Evolutionary conservation across 2,797 vertebrate species (phyloP).

Genomic region (Myioborus miniatus): DNA sequence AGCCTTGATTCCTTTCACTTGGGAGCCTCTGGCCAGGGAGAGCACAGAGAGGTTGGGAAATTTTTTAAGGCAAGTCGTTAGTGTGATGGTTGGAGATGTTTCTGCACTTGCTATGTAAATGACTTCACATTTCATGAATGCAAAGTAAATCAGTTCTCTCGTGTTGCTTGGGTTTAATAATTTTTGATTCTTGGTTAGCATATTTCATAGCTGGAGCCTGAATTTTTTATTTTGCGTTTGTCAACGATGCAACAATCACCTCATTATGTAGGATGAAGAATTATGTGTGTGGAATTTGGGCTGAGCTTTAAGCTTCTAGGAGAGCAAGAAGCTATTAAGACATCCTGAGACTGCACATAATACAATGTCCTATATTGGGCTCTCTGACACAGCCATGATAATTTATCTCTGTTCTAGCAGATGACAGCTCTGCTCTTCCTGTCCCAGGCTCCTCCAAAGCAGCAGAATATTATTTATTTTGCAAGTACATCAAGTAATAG

Average conservation of each 20-base stretch:
- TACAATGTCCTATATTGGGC: background rate
- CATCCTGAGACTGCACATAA: background rate
- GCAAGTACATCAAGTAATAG: background rate
- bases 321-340: background rate
- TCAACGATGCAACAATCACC: constrained; percentile 21
- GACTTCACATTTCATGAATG: constrained; percentile 1
- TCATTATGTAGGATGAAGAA: constrained; percentile 14
- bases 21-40: background rate
- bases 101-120: constrained; percentile 34
- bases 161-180: constrained; percentile 6
- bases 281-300: constrained; percentile 26
- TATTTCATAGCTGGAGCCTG: constrained; percentile 38
- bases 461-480: background rate
- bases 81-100: background rate
- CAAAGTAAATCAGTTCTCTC: constrained; percentile 14
- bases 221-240: constrained; percentile 3
- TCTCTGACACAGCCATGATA: background rate
- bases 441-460: background rate
- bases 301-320: constrained; percentile 34
- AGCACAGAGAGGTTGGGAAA: background rate
- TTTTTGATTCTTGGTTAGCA: constrained; percentile 45
- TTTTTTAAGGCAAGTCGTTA: background rate
- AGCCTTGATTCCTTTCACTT: background rate
- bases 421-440: constrained; percentile 14
- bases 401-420: constrained; percentile 28